These are phyloP conservation scores for Holcopasites calliopsidis DNA, from an alignment of 1,140 invertebrate species.

Conservation along the genomic window DNA sequence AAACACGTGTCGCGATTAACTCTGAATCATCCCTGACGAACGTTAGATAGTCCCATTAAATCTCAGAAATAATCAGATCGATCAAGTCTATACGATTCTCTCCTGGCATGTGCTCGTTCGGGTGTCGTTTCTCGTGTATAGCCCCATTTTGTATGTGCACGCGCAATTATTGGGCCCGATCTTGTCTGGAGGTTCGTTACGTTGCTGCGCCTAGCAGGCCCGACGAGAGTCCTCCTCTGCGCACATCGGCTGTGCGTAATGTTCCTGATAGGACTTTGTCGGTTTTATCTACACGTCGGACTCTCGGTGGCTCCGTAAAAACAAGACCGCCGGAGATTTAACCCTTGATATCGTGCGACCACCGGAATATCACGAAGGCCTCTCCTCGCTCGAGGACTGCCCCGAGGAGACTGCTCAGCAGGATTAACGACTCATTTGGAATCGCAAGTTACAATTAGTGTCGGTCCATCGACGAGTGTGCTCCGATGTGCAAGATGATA, in stretches of 20 bases:
- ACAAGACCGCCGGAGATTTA: constrained; percentile 22
- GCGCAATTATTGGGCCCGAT: constrained; percentile 69
- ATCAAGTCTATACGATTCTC: background rate
- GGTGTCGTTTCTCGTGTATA: background rate
- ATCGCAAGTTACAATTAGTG: constrained; percentile 20
- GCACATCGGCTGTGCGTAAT: constrained; percentile 40
- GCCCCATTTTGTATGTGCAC: constrained; percentile 66
- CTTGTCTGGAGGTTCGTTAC: constrained; percentile 59
- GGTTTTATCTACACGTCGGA: constrained; percentile 26
- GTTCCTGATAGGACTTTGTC: constrained; percentile 50
- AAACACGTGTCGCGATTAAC: background rate
- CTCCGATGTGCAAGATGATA: too few relatives aligned
- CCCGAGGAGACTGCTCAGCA: background rate
- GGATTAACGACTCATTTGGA: constrained; percentile 26
- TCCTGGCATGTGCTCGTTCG: background rate
- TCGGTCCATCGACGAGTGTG: background rate
- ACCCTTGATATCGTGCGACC: constrained; percentile 31
- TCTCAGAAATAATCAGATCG: background rate
- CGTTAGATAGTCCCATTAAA: background rate
- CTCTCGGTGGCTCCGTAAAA: constrained; percentile 16
- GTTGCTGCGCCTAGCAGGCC: constrained; percentile 29
- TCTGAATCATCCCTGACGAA: background rate
- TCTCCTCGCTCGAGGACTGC: background rate
- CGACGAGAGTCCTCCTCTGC: background rate
- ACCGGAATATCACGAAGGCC: constrained; percentile 33